Evolutionary conservation across 64 coral and sea anemone species (phyloP), one percentile per base, ranked within the genome.

Genomic region (Montipora cactus): DNA sequence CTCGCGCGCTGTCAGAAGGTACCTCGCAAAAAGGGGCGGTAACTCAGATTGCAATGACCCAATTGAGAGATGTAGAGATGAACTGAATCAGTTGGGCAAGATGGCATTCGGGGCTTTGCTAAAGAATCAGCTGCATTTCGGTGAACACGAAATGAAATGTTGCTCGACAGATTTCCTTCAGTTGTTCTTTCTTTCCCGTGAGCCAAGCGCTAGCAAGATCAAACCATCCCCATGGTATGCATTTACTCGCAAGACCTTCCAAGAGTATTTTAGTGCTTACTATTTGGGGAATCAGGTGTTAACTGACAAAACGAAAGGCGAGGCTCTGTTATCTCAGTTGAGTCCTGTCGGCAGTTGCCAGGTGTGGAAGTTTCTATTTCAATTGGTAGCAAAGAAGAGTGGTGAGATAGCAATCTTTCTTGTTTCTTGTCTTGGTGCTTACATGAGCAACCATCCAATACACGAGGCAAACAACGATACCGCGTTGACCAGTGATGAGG

Each of bases 221-320:
- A 73, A 37, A 18, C 74, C 70, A 44, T 53, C 9, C 15, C 11
- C 21, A 57, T 72, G 68, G 4, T 88, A 57, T 88, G 49, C 86
- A 37, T 88, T 88, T 55, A 75, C 68, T 0, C 86, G 75, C 70
- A 88, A 88, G 46, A 75, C 86, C 14, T 88, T 88, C 21, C 86
- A 88, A 67, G 85, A 88, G 47, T 88, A 74, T 88, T 88, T 88
- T 44, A 46, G 46, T 1, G 67, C 85, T 8, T 88, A 74, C 5
- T 50, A 74, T 21, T 52, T 88, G 69, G 85, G 25, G 5, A 25
- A 77, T 7, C 74, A 47, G 74, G 37, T 48, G 74, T 47, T 77
- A 15, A 47, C 25, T 13, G 74, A 16, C 0, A 37, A 47, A 8
- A 45, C 5, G 46, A 28, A 13, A 18, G 37, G 13, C 0, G 74